Evolutionary conservation across 2,797 vertebrate species (phyloP).

Genomic region (Leptoclinus maculatus): DNA sequence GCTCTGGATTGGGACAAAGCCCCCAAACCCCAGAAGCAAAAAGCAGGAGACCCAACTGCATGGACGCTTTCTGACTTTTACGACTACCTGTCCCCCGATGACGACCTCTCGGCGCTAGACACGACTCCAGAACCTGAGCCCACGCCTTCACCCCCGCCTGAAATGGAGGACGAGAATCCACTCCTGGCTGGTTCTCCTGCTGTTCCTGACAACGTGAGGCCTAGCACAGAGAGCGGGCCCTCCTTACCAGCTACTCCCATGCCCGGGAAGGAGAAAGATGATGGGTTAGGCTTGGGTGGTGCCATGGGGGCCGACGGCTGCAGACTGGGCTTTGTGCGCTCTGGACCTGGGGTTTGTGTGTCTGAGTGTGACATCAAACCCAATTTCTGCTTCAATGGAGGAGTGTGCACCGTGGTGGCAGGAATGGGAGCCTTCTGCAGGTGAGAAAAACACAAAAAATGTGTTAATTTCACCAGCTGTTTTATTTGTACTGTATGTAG

Average conservation of each 20-base stretch:
- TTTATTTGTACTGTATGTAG: background rate
- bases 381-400: constrained; percentile 93
- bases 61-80: constrained; percentile 89
- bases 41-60: constrained; percentile 76
- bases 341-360: constrained; percentile 84
- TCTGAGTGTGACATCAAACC: constrained; percentile 90
- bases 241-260: constrained; percentile 54
- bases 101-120: constrained; percentile 87
- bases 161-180: constrained; percentile 84
- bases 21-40: constrained; percentile 71
- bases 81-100: constrained; percentile 88
- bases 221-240: constrained; percentile 22
- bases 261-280: constrained; percentile 40
- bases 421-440: constrained; percentile 93
- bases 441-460: constrained; percentile 74
- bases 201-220: constrained; percentile 57
- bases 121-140: constrained; percentile 79
- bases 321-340: constrained; percentile 86
- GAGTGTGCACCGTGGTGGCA: constrained; percentile 92
- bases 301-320: constrained; percentile 83
- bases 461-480: background rate
- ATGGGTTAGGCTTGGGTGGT: constrained; percentile 50
- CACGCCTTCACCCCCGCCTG: constrained; percentile 69
- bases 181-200: constrained; percentile 63
- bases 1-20: constrained; percentile 65